These are phyloP conservation scores for Sebastiscus tertius DNA, from an alignment of 2,797 vertebrate species.

Conservation along the genomic window DNA sequence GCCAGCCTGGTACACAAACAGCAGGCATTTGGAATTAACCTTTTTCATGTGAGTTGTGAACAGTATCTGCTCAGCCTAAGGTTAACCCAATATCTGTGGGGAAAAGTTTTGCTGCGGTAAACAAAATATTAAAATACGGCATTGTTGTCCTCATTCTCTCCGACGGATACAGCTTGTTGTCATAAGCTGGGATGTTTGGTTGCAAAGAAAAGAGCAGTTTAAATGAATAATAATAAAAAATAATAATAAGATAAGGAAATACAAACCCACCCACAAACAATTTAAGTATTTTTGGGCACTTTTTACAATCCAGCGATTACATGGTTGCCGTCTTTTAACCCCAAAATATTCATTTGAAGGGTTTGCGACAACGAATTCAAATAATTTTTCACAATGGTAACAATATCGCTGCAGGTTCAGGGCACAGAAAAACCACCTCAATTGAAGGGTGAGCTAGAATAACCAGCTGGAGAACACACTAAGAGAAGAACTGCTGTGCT, in stretches of 20 bases:
- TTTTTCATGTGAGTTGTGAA: conserved; percentile 9
- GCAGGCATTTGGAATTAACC: conserved; percentile 12
- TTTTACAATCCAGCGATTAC: not conserved
- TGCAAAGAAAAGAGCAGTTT: not conserved
- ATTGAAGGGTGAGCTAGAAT: not conserved
- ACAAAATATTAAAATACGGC: not conserved
- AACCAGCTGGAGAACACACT: not conserved
- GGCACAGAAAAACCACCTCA: not conserved
- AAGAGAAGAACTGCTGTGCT: not conserved
- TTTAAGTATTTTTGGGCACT: not conserved
- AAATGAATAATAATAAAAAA: not conserved
- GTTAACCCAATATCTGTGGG: not conserved
- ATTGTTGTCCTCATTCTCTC: conserved; percentile 8
- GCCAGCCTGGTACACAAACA: conserved; percentile 7
- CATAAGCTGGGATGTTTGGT: not conserved
- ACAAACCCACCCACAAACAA: not conserved
- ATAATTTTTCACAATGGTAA: not conserved
- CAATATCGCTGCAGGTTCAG: not conserved
- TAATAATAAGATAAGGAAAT: not conserved
- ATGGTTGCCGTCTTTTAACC: not conserved
- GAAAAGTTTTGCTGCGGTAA: not conserved
- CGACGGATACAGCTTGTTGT: not conserved
- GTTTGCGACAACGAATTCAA: not conserved
- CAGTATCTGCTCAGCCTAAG: not conserved
- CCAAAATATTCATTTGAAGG: not conserved